Evolutionary conservation across 2,888 invertebrate genomes (phyloP).

Genomic region (Candidula unifasciata): DNA sequence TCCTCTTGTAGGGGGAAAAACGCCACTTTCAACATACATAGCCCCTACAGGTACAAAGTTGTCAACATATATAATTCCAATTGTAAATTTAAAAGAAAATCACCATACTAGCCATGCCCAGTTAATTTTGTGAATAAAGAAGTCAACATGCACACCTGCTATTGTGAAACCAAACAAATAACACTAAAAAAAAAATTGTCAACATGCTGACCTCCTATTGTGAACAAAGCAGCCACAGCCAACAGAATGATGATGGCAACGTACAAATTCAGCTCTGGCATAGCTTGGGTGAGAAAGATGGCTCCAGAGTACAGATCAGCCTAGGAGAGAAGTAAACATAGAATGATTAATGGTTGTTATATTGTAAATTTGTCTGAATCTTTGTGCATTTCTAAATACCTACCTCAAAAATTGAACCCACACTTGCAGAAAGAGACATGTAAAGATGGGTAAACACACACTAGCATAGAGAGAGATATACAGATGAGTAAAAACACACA

Average conservation of each 20-base stretch:
- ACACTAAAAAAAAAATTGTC: too few species aligned
- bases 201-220: conserved; percentile 77
- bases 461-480: background rate
- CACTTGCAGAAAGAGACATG: background rate
- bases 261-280: conserved; percentile 79
- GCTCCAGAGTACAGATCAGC: conserved; percentile 80
- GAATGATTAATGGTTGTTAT: background rate
- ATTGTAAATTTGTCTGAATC: too few species aligned
- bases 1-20: too few species aligned
- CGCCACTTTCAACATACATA: too few species aligned
- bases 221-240: conserved; percentile 80
- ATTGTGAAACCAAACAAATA: too few species aligned
- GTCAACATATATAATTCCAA: too few species aligned
- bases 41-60: too few species aligned
- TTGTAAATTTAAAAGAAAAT: too few species aligned
- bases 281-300: conserved; percentile 80
- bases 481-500: background rate
- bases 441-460: background rate
- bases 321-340: conserved; percentile 57
- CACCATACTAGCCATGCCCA: too few species aligned
- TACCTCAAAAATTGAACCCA: background rate
- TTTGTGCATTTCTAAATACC: too few species aligned
- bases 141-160: too few species aligned
- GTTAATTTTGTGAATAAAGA: too few species aligned
- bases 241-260: conserved; percentile 79